Conservation (phyloP, 2,113 vertebrate species). For the Lamprotornis superbus region DNA sequence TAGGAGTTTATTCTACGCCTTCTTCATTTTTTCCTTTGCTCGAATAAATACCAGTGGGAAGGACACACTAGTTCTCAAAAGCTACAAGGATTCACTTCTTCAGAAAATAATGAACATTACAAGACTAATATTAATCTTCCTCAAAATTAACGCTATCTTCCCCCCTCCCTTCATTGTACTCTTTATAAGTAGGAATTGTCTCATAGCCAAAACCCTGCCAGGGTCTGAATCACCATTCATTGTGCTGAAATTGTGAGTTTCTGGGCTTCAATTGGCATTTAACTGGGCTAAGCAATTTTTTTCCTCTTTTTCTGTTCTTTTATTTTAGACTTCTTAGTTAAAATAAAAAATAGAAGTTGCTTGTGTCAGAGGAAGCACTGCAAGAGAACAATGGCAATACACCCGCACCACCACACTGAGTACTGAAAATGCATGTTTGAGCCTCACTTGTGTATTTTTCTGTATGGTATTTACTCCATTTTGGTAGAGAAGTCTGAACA, state of each 20-base stretch:
- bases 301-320: not conserved
- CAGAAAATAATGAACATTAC: constrained; percentile 19
- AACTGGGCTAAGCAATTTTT: not conserved
- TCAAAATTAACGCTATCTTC: constrained; percentile 47
- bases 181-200: constrained; percentile 68
- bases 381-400: constrained; percentile 39
- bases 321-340: constrained; percentile 14
- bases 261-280: constrained; percentile 45
- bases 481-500: not conserved
- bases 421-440: constrained; percentile 2
- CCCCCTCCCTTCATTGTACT: not conserved
- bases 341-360: not conserved
- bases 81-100: constrained; percentile 34
- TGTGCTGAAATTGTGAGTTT: constrained; percentile 58
- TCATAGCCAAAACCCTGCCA: constrained; percentile 60
- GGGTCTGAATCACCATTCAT: constrained; percentile 64
- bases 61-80: constrained; percentile 21
- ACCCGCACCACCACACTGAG: not conserved
- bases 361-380: not conserved
- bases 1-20: constrained; percentile 69
- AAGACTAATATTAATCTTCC: constrained; percentile 53
- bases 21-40: constrained; percentile 41
- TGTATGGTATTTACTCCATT: not conserved
- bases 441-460: not conserved
- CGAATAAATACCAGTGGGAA: constrained; percentile 52